Evolutionary conservation across 53 echinoderm and acorn worm genomes (phyloP), one percentile per base, ranked within the genome.

Genomic region (Apostichopus leukothele): DNA sequence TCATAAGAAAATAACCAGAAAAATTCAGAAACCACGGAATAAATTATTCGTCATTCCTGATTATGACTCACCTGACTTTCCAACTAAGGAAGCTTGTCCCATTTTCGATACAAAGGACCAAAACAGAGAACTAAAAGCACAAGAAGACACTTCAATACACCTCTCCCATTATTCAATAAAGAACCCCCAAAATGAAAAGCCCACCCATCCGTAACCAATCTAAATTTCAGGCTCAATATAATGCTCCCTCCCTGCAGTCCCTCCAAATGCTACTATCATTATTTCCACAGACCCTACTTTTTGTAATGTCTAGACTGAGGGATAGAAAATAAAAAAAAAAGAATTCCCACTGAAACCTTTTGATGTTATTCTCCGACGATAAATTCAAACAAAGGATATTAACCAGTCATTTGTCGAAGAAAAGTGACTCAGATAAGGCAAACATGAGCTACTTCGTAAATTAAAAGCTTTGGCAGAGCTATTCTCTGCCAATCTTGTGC

Each of bases 341-440:
- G 18, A 71, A 71, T 71, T 71, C 71, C 71, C 71, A n/a, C 71
- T n/a, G 71, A 71, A 71, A 71, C 71, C 71, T 71, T 71, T 71
- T 7, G 39, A 39, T 39, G 39, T 39, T 39, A 39, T 19, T 19
- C 71, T 13, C 71, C n/a, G 6, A 16, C 71, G 13, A 14, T 71
- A 71, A 71, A 71, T 71, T 71, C 71, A 71, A 71, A 71, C 71
- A 71, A 71, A 71, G 71, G 71, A 71, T n/a, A 71, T 71, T 71
- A 71, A 13, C 13, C 71, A 71, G 71, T n/a, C 71, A 18, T 71
- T 71, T 71, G 71, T 71, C 71, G 18, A 57, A n/a, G 61, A 61
- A 71, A 71, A 71, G 71, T 71, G 71, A 71, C 71, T 71, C 71
- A 71, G 71, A 71, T 21, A 16, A 19, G 71, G 71, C 71, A 19